Conservation (phyloP, 2,888 invertebrate genomes). For the Andrena praecox region DNA sequence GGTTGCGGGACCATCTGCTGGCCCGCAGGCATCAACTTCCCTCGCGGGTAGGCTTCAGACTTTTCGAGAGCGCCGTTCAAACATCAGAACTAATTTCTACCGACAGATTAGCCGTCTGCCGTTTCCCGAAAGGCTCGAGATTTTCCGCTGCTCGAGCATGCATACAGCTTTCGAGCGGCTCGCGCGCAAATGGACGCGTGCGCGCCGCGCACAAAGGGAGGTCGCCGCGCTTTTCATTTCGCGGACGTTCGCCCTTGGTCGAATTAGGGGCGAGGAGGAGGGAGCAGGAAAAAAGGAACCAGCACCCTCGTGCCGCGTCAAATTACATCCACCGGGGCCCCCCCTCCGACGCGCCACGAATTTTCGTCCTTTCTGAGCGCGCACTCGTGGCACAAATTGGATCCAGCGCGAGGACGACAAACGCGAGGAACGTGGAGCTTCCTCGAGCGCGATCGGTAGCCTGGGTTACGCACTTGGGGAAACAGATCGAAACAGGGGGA, state of each 20-base stretch:
- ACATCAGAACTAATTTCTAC: slow-evolving; percentile 44
- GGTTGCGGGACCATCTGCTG: slow-evolving; percentile 43
- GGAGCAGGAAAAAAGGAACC: slow-evolving; percentile 2
- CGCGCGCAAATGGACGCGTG: slow-evolving; percentile 41
- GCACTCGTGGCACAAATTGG: slow-evolving; percentile 64
- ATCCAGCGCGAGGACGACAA: slow-evolving; percentile 7
- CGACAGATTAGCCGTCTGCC: slow-evolving; percentile 50
- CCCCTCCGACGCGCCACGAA: slow-evolving; percentile 20
- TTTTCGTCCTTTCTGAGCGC: slow-evolving; percentile 34
- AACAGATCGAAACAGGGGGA: not conserved
- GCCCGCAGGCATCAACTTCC: not conserved
- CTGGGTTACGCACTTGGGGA: not conserved
- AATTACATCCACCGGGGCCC: slow-evolving; percentile 66
- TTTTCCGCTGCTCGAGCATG: slow-evolving; percentile 51
- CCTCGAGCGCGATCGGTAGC: not conserved
- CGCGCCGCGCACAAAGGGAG: slow-evolving; percentile 60
- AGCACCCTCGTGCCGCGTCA: slow-evolving; percentile 51
- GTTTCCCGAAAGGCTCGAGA: slow-evolving; percentile 45
- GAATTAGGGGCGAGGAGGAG: slow-evolving; percentile 67
- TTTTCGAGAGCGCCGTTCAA: slow-evolving; percentile 36
- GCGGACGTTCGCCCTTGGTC: slow-evolving; percentile 67
- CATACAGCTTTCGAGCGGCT: slow-evolving; percentile 8
- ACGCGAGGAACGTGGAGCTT: not conserved
- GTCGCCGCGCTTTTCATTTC: slow-evolving; percentile 76
- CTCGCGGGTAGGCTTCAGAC: not conserved